Evolutionary conservation across 2,888 invertebrate genomes (phyloP), one percentile per base, ranked within the genome.

Genomic region (Cactoblastis cactorum): DNA sequence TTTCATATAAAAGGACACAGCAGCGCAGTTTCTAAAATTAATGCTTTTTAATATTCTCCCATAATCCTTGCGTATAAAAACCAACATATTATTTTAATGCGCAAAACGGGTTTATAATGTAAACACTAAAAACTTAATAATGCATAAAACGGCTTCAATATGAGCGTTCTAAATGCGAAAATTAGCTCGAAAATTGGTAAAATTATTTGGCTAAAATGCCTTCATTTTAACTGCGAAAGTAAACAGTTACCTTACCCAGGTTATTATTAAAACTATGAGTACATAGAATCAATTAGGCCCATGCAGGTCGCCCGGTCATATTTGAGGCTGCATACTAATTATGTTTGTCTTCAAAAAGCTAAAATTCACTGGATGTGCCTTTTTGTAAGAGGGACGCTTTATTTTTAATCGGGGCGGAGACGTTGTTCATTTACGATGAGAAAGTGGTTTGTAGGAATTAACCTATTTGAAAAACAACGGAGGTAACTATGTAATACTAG

Each of bases 291-390:
- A 53, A 59, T 59, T 57, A 56, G 49, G 52, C 48, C 51, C 50
- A 32, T 49, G 33, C 45, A 37, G 39, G 51, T 35, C 55, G 43
- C 19, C 53, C 50, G 58, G 53, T 48, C 49, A 57, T 56, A 56
- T 59, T 59, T 59, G 59, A 55, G 53, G 55, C 55, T 56, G 57
- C 56, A 59, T 56, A 57, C 56, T 56, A 57, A 59, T 57, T 57
- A 59, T 51, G 48, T 57, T 54, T 53, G 52, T 38, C 17, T 41
- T n/a, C 17, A 9, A 15, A 1, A 3, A 47, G 22, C 8, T 45
- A 53, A 32, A 47, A 8, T 17, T 38, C n/a, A 6, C 57, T 53
- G 18, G 56, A 59, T 49, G 49, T 43, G 45, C 1, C 22, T n/a
- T n/a, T n/a, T n/a, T n/a, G n/a, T n/a, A n/a, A n/a, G n/a, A n/a